phyloP scores from a whole-genome alignment of 2,888 invertebrate species.

The Luperina testacea region DNA sequence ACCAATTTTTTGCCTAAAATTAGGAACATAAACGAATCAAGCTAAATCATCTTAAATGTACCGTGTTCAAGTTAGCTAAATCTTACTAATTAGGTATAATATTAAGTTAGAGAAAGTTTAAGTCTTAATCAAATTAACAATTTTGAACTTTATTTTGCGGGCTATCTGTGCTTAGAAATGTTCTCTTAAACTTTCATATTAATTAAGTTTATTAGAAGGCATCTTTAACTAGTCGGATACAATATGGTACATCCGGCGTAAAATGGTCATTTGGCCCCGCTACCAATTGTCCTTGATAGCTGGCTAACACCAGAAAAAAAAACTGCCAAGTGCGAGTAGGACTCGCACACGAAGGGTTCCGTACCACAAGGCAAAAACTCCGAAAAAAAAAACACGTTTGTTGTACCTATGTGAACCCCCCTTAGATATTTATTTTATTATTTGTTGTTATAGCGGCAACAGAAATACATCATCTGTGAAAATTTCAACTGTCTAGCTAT shows the following conservation, averaged over 20 bases:
- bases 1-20: slow-evolving; percentile 1
- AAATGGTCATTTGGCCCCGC: background rate
- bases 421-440: too few relatives aligned
- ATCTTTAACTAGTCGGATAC: background rate
- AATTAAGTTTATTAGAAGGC: slow-evolving; percentile 17
- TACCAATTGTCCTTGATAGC: too few relatives aligned
- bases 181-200: slow-evolving; percentile 22
- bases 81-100: slow-evolving; percentile 46
- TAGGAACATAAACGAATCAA: slow-evolving; percentile 17
- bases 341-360: too few relatives aligned
- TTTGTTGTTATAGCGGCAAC: too few relatives aligned
- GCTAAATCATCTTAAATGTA: slow-evolving; percentile 28
- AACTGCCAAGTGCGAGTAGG: too few relatives aligned
- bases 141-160: slow-evolving; percentile 50
- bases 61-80: slow-evolving; percentile 37
- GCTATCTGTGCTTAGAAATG: slow-evolving; percentile 44
- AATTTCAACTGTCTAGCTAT: too few relatives aligned
- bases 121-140: slow-evolving; percentile 54
- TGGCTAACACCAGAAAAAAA: background rate
- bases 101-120: slow-evolving; percentile 41
- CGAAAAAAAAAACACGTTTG: too few relatives aligned
- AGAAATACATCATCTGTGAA: too few relatives aligned
- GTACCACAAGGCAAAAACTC: too few relatives aligned
- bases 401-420: too few relatives aligned
- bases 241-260: too few relatives aligned